Percentiles rank a stretch among this genome's conserved stretches.
Evolutionary conservation across 2,113 vertebrate species (phyloP).

Genomic region (Fregata magnificens): DNA sequence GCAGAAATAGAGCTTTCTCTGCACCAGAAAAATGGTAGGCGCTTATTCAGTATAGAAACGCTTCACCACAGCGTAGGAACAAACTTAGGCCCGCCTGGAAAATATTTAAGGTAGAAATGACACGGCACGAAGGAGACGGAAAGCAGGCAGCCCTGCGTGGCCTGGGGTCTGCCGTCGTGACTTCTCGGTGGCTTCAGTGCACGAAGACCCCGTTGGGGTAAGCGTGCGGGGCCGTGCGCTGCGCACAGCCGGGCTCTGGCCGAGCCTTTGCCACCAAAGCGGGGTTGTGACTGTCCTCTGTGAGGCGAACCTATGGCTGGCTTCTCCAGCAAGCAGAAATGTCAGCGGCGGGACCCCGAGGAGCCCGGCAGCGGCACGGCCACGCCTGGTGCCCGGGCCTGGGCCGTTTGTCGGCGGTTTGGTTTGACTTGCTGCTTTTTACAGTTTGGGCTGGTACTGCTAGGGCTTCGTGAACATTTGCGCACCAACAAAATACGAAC

Average conservation of each 20-base stretch:
- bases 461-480: too few species aligned
- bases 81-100: neutral
- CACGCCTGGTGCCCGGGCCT: too few species aligned
- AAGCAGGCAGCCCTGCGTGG: rapidly evolving
- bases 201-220: too few species aligned
- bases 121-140: rapidly evolving
- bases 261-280: rapidly evolving
- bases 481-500: neutral
- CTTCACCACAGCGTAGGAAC: neutral
- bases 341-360: too few species aligned
- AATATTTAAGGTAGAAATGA: neutral
- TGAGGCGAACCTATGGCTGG: rapidly evolving
- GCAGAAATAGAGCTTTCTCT: neutral
- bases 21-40: neutral
- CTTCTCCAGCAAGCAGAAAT: too few species aligned
- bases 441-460: neutral
- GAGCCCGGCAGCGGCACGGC: too few species aligned
- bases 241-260: rapidly evolving
- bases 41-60: neutral
- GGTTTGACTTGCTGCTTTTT: neutral
- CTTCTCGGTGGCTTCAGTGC: too few species aligned
- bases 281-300: too few species aligned
- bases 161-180: rapidly evolving
- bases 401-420: too few species aligned
- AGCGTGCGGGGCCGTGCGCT: neutral